Evolutionary conservation across 2,888 invertebrate species (phyloP).

Genomic region (Drosophila parthenogenetica): DNA sequence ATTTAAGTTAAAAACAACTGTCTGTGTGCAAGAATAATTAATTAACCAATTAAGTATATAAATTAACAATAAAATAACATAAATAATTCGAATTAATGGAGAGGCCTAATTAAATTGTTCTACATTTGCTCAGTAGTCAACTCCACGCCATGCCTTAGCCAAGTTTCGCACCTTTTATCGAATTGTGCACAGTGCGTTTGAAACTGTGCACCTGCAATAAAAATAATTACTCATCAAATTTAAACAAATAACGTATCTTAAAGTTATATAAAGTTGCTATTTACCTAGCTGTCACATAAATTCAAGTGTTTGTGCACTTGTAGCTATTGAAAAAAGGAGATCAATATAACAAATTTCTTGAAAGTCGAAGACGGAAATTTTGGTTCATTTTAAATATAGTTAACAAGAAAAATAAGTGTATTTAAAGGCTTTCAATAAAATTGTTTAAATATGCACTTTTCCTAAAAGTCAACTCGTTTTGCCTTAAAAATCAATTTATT

Average conservation of each 20-base stretch:
- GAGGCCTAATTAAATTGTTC: background rate
- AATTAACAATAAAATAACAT: no score
- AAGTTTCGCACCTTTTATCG: constrained; percentile 11
- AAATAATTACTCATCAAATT: background rate
- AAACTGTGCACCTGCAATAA: background rate
- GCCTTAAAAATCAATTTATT: background rate
- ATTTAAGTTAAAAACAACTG: no score
- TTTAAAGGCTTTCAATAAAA: background rate
- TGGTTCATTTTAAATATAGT: background rate
- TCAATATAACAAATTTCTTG: background rate
- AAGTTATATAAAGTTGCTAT: constrained; percentile 1
- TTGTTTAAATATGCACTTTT: background rate
- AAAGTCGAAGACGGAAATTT: background rate
- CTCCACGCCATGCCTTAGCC: background rate
- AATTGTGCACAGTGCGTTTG: constrained; percentile 1
- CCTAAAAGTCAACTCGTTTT: background rate
- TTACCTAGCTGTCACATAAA: background rate
- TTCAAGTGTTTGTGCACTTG: constrained; percentile 11
- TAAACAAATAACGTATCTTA: constrained; percentile 1
- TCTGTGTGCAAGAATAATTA: no score
- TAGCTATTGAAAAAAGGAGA: background rate
- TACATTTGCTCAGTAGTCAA: background rate
- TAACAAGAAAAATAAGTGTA: background rate
- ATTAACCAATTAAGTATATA: no score
- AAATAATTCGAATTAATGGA: background rate